Conservation (phyloP, 2,113 vertebrate genomes). For the Rissa tridactyla region DNA sequence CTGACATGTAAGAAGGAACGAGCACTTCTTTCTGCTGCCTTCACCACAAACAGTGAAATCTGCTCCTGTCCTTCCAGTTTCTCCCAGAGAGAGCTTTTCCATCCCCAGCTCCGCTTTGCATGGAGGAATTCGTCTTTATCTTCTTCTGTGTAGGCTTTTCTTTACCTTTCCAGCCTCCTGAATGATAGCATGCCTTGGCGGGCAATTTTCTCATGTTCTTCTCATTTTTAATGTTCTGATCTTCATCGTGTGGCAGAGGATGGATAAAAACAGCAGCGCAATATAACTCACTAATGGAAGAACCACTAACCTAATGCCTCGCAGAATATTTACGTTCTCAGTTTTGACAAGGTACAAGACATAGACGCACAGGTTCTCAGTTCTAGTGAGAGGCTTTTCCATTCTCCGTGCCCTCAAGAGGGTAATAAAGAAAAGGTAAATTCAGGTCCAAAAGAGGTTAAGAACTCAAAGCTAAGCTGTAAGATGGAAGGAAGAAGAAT, state of each 20-base stretch:
- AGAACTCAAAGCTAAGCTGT: not conserved
- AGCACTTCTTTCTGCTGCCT: not conserved
- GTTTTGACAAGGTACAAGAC: not conserved
- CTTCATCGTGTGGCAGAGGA: not conserved
- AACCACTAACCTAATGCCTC: not conserved
- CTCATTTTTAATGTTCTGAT: not conserved
- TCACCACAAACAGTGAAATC: not conserved
- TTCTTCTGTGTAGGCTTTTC: not conserved
- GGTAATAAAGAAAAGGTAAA: not conserved
- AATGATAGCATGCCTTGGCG: not conserved
- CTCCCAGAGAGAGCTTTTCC: not conserved
- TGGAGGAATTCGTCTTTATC: not conserved
- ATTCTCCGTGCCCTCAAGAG: not conserved
- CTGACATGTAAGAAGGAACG: not conserved
- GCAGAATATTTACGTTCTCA: not conserved
- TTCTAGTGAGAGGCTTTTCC: not conserved
- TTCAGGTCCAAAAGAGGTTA: not conserved
- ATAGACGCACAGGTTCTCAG: not conserved
- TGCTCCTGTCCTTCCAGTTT: not conserved
- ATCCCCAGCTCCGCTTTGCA: not conserved
- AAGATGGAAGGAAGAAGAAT: not conserved
- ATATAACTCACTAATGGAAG: not conserved
- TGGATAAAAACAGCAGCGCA: not conserved
- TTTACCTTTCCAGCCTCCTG: not conserved
- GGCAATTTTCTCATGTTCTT: not conserved